These are phyloP conservation scores for Autographa pulchrina DNA, from an alignment of 2,888 invertebrate genomes.

Conservation along the genomic window DNA sequence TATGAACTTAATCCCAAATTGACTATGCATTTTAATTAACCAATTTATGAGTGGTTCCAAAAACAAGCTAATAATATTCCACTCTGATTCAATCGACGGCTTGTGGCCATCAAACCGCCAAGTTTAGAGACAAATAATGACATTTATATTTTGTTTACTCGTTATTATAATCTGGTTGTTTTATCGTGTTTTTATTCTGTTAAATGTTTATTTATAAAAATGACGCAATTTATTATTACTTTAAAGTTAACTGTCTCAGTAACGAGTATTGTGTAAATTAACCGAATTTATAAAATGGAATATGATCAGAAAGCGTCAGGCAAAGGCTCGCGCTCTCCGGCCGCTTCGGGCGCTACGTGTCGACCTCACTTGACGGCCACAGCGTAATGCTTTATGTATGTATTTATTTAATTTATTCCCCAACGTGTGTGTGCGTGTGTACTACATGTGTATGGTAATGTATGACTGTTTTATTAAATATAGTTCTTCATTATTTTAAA, in stretches of 20 bases:
- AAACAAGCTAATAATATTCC: neutral
- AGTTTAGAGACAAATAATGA: conserved; percentile 4
- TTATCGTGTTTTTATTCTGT: conserved; percentile 23
- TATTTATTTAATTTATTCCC: conserved; percentile 77
- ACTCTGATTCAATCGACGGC: neutral
- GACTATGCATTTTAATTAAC: conserved; percentile 22
- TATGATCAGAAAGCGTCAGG: conserved; percentile 46
- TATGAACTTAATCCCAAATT: neutral
- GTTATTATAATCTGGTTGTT: conserved; percentile 9
- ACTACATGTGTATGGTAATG: conserved; percentile 36
- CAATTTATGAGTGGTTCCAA: neutral
- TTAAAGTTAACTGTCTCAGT: conserved; percentile 24
- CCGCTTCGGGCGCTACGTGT: conserved; percentile 64
- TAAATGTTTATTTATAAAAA: conserved; percentile 10
- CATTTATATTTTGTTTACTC: conserved; percentile 22
- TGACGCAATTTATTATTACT: conserved; percentile 33
- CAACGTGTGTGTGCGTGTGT: conserved; percentile 59
- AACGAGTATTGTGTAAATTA: conserved; percentile 18
- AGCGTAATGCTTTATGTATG: conserved; percentile 68
- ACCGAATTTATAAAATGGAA: conserved; percentile 52
- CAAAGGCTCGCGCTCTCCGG: conserved; percentile 44
- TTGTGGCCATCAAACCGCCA: conserved; percentile 14
- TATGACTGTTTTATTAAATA: conserved; percentile 43
- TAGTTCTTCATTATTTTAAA: conserved; percentile 12
- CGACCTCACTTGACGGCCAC: conserved; percentile 77